Evolutionary conservation across 2,797 vertebrate genomes (phyloP), one percentile per base, ranked within the genome.

Genomic region (Anabas testudineus): DNA sequence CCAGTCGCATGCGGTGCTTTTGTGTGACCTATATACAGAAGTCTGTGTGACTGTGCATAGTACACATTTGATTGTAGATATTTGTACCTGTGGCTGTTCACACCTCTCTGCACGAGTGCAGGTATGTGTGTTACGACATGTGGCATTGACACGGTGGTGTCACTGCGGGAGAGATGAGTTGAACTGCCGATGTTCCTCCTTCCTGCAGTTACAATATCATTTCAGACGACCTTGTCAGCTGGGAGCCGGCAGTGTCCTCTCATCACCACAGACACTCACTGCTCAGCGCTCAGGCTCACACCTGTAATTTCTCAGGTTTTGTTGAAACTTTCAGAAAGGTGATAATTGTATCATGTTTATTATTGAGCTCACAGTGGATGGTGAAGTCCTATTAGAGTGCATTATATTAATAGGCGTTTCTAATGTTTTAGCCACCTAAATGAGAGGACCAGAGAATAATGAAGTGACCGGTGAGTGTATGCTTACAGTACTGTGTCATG

Each of bases 101-200:
- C 4, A 7, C 22, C 18, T 42, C 37, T 47, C 18, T 39, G 51
- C 6, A 16, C 5, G n/a, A 22, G 32, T 67, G 43, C 16, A 28
- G 13, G 37, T 22, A 4, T 76, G 16, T 14, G 9, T 58, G 46
- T 51, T 49, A 43, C 22, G 19, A 46, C 10, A 3, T 32, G 24
- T 28, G 42, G 3, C n/a, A 60, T 6, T 67, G 36, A 60, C 61
- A 42, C 22, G n/a, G 61, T 45, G 13, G n/a, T 69, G 47, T 54
- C 22, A 21, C 32, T 8, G 15, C 19, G 16, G 19, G 16, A 48
- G 58, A 30, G 26, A 0, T 36, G 56, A 61, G 34, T 16, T 46
- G 34, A 32, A 30, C 47, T 76, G 68, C 75, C 76, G 64, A 81
- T 84, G 66, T 78, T 64, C 24, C n/a, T 59, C 19, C 19, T 57